Evolutionary conservation across 1,140 invertebrate genomes (phyloP), one percentile per base, ranked within the genome.

Genomic region (Eueides isabella): DNA sequence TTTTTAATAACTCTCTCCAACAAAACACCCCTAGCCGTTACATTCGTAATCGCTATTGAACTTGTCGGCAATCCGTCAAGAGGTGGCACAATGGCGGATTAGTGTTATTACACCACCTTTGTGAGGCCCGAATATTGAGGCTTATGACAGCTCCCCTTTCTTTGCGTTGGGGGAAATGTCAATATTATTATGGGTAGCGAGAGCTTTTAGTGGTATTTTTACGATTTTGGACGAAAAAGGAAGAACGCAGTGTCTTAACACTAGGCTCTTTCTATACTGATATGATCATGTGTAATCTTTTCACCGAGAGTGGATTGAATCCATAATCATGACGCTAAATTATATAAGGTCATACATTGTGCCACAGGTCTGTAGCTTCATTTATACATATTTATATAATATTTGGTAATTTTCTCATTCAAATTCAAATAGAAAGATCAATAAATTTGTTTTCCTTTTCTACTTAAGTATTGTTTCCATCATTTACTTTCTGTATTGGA

Each of bases 51-150:
- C 89, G 89, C 89, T 75, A 89, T 92, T 92, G 80, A 90, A 80
- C 76, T 81, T 78, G 80, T 67, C 71, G 80, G 81, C 86, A 89
- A 92, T 92, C 90, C 81, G 89, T 89, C 90, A 90, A 88, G 85
- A 91, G 90, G 88, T 91, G 89, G 87, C 85, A 92, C 90, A 91
- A 92, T 92, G 74, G 83, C 75, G 90, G 89, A 92, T 92, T 90
- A 92, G 88, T 78, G 90, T 88, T 92, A 92, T 92, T 92, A 90
- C 90, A 82, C 81, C 90, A 90, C 89, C 85, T 90, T 92, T 92
- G 90, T 92, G 85, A 81, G 30, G 66, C 26, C 61, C 85, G 85
- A 90, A 92, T 92, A 92, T 92, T 90, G 85, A 77, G 90, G 90
- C 91, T 92, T 92, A 92, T 90, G 80, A 89, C 87, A 73, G 85